Evolutionary conservation across 2,888 invertebrate genomes (phyloP).

Genomic region (Pterobdella sp.): DNA sequence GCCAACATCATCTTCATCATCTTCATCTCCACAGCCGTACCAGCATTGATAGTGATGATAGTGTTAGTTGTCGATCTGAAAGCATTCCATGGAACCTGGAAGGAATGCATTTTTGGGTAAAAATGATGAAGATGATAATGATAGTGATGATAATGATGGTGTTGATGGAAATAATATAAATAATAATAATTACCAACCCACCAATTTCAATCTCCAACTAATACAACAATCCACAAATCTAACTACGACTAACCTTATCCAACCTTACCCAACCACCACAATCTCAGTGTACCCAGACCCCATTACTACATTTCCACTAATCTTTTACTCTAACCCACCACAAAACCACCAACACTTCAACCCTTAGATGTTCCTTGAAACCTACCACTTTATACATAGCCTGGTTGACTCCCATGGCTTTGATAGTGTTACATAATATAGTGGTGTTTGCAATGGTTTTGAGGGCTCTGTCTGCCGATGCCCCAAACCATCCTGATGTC

Average conservation of each 20-base stretch:
- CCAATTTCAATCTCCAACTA: not conserved
- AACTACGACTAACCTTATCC: not conserved
- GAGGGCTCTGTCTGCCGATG: not conserved
- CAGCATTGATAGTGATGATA: not conserved
- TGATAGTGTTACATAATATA: not conserved
- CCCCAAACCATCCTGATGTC: not conserved
- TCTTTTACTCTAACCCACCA: not conserved
- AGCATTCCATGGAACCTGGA: slow-evolving; percentile 10
- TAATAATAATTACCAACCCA: not conserved
- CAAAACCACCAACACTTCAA: not conserved
- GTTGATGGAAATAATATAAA: not conserved
- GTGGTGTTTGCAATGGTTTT: not conserved
- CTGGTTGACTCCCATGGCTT: not conserved
- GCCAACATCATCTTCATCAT: not conserved
- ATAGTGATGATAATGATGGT: not conserved
- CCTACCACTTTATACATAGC: not conserved
- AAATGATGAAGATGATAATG: not conserved
- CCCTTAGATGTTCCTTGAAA: not conserved
- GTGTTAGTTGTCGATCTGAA: not conserved
- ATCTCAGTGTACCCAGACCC: too few species aligned
- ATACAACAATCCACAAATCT: not conserved
- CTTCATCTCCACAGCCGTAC: not conserved
- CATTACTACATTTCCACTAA: too few species aligned
- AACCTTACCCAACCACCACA: not conserved
- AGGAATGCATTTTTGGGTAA: slow-evolving; percentile 2